Evolutionary conservation across 2,888 invertebrate genomes (phyloP), one percentile per base, ranked within the genome.

Genomic region (Coelopa pilipes): DNA sequence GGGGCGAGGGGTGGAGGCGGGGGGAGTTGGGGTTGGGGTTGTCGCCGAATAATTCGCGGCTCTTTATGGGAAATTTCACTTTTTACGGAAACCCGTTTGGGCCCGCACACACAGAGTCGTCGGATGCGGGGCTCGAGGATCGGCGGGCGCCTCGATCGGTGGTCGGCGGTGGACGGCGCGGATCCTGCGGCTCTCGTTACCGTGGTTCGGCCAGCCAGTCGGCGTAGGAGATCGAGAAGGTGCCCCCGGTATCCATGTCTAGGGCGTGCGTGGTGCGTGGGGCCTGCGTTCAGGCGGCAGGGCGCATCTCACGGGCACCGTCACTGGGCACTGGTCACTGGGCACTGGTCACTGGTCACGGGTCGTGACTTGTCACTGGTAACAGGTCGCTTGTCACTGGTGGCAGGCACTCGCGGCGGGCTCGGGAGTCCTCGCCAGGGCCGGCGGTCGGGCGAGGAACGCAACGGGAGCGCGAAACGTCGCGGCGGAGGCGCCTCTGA

Each of bases 121-220:
- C 62, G 4, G 12, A 19, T 1, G 17, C 15, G 15, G n/a, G 15
- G 21, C 12, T 66, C 13, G 19, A 21, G 13, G 19, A 0, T 60
- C 12, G 17, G 3, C 49, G 49, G 10, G 49, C 49, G 10, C n/a
- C n/a, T n/a, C n/a, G n/a, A n/a, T n/a, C n/a, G n/a, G n/a, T n/a
- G 7, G 34, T 10, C 1, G 63, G 15, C 47, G 49, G 17, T 13
- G 19, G 24, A 4, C 21, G 34, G 4, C 34, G 34, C 4, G 7
- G 34, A 7, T 34, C 34, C 34, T 21, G n/a, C 17, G 15, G 11
- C 47, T 60, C 59, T 72, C 75, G 71, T 80, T 86, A 87, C 87
- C 87, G 86, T 82, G 86, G 83, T 77, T 87, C 88, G 75, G 84
- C 82, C 77, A 87, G 85, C 88, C 88, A 88, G 80, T 87, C 87